Evolutionary conservation across 2,888 invertebrate species (phyloP), one percentile per base, ranked within the genome.

Genomic region (Temnothorax unifasciatus): DNA sequence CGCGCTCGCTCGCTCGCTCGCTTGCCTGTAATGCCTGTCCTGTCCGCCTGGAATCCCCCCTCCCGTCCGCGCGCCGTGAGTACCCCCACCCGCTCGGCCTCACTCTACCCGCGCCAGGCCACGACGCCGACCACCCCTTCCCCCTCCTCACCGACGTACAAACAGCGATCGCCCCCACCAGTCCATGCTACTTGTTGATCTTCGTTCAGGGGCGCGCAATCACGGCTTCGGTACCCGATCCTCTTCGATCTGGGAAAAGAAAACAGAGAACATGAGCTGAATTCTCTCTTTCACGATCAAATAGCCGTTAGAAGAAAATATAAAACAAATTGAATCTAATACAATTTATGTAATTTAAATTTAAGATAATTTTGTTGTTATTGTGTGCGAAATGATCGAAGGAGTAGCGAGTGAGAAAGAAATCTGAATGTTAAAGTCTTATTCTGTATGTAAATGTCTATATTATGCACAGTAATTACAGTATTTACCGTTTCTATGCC

Each of bases 101-200:
- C 83, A 54, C 63, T 63, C 77, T 47, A 68, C 34, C 47, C 59
- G 47, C 82, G 25, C 52, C 50, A 1, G 63, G 11, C 87, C 86
- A 59, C 79, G 34, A 82, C 74, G 2, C 79, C 77, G 66, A 82
- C 61, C 87, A 2, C 29, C 41, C 5, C 68, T 81, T 6, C 52
- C 87, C 85, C 41, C 41, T 25, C 41, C 84, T 34, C 86, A 21
- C 83, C 86, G 71, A 73, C 88, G 82, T 86, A 86, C 92, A 90
- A 89, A 90, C 92, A 90, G 87, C 69, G 64, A 85, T 84, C 69
- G 59, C 85, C 87, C 79, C 90, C 88, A 88, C 85, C 71, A 44
- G 82, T 57, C 44, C 63, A 59, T 88, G 88, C 90, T 90, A 90
- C 90, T 90, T 92, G 92, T 92, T 92, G 92, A 92, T 92, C 90